Base-by-base conservation (phyloP, 1,140 invertebrate species). In the Bombus cullumanus region DNA sequence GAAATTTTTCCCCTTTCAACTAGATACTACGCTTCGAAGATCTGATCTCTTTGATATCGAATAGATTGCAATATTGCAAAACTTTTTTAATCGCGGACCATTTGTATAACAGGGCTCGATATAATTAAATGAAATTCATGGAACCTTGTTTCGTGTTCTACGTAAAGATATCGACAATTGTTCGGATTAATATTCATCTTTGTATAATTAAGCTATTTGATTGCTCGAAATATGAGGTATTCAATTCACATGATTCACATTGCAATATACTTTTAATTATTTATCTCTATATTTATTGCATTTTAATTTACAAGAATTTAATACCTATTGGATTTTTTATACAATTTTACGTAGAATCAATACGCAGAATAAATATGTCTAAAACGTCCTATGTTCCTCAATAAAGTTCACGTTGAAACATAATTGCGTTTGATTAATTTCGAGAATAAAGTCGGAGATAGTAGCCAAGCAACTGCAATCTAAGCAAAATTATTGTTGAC, bases 401-500 rank as follows among this genome's bases (percentile, higher is more conserved):
- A 22, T 25, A 28, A 43, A 41, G 3, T 25, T 4, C 22, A 1
- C 18, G 22, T 43, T 62, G 12, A 22, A 59, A n/a, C 28, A 59
- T 81, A 73, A 73, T 62, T 59, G 12, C 34, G 53, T 81, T 43
- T 62, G 37, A 81, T 74, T 62, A 81, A 73, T 74, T 18, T 25
- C 22, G 28, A 34, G 22, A 59, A 73, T 62, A 62, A 81, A 62
- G 37, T 43, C 37, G 39, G 3, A 59, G 39, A 73, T 73, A 43
- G 47, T 3, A n/a, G 5, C 10, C 18, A 28, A 15, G 10, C 18
- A 39, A 57, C 53, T 13, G 69, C 80, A 22, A 73, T 81, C 80
- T 74, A 74, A 81, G 80, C 69, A 41, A 81, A 81, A 81, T 81
- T 73, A 73, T 39, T 34, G 69, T 73, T 74, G 53, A 53, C 57